Evolutionary conservation across 2,113 vertebrate genomes (phyloP).

Genomic region (Pristiophorus japonicus): DNA sequence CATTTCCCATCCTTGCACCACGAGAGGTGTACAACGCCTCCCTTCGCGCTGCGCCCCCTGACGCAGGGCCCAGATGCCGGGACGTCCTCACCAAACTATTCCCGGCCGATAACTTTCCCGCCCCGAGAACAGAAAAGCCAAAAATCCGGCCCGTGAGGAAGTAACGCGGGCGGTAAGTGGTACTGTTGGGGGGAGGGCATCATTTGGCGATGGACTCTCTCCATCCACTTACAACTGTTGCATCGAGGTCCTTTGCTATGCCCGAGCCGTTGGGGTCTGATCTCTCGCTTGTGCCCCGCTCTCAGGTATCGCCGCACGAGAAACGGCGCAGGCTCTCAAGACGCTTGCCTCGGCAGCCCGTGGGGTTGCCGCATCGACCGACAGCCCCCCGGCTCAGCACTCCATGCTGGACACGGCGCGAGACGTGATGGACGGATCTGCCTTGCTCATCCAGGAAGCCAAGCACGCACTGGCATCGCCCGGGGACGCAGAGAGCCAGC

Average conservation of each 20-base stretch:
- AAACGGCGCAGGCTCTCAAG: conserved; percentile 90
- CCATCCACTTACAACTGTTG: no score
- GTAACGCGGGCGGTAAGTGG: no score
- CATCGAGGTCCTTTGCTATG: neutral
- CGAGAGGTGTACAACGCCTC: no score
- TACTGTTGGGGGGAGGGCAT: no score
- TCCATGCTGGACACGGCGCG: conserved; percentile 92
- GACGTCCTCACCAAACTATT: no score
- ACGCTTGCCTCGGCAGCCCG: conserved; percentile 87
- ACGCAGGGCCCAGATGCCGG: no score
- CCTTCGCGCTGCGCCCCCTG: no score
- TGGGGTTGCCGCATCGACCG: conserved; percentile 87
- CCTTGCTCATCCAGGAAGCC: conserved; percentile 91
- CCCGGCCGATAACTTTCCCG: no score
- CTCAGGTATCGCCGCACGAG: conserved; percentile 87
- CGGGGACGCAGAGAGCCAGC: conserved; percentile 91
- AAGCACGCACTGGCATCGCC: conserved; percentile 88
- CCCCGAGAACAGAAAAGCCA: no score
- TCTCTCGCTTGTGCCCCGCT: neutral
- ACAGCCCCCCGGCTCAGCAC: conserved; percentile 71
- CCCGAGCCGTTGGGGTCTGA: neutral
- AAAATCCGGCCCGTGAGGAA: no score
- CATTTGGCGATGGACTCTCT: no score
- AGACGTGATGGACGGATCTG: conserved; percentile 95
- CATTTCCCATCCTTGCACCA: no score